Conservation (phyloP, 2,113 vertebrate species). For the Ptychochromis oligacanthus region DNA sequence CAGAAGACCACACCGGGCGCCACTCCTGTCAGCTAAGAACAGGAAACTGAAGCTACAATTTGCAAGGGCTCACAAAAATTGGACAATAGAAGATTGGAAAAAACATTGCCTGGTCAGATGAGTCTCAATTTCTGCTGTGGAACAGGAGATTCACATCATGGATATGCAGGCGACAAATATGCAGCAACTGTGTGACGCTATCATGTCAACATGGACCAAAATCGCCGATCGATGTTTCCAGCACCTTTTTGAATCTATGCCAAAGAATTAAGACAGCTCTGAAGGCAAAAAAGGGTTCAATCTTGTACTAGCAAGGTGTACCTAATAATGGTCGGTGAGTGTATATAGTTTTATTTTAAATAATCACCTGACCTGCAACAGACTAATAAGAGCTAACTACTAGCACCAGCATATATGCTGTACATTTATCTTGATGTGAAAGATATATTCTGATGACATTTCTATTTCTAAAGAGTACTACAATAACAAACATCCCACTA, state of each 20-base stretch:
- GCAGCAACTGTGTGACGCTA: neutral
- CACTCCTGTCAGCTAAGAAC: no score
- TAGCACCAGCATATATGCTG: neutral
- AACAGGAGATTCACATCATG: neutral
- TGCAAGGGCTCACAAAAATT: no score
- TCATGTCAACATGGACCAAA: neutral
- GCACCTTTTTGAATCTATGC: neutral
- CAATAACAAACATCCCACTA: neutral
- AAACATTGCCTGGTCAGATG: neutral
- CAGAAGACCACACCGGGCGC: no score
- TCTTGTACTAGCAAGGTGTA: neutral
- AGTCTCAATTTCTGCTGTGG: neutral
- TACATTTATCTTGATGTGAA: neutral
- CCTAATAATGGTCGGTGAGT: conserved; percentile 1
- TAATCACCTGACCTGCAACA: neutral
- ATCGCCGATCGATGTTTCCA: neutral
- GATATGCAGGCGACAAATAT: neutral
- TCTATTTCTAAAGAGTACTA: neutral
- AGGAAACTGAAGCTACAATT: no score
- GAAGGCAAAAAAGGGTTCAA: neutral
- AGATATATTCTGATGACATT: neutral
- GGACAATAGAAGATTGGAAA: no score
- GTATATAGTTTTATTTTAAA: neutral
- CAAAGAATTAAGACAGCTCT: neutral
- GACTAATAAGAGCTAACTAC: neutral